Conservation (phyloP, 2,113 vertebrate species). For the Bubo blakistoni region DNA sequence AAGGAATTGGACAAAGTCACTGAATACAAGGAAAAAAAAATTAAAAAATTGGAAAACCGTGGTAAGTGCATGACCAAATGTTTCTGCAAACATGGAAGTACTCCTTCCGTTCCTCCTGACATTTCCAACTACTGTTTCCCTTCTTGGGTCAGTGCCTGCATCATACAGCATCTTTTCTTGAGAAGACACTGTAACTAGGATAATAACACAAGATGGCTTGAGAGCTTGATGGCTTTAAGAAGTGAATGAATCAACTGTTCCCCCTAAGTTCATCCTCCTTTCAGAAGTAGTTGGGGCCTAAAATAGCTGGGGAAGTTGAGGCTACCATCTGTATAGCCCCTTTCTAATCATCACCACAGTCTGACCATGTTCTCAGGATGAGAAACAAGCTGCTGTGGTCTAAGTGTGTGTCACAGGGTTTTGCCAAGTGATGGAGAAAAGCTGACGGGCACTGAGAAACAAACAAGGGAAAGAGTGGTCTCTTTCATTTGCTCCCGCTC, state of each 20-base stretch:
- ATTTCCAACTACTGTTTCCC: not conserved
- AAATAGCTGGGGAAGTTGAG: not conserved
- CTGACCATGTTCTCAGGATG: not conserved
- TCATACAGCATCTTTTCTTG: not conserved
- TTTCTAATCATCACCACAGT: not conserved
- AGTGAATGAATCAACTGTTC: not conserved
- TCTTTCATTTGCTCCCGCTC: not conserved
- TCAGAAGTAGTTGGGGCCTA: not conserved
- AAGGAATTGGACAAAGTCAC: not conserved
- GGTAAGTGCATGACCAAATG: not conserved
- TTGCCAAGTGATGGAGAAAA: not conserved
- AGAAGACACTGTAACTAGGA: not conserved
- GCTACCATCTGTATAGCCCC: not conserved
- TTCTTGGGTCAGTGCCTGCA: not conserved
- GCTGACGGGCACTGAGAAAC: not conserved
- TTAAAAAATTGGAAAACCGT: not conserved
- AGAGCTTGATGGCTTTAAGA: not conserved
- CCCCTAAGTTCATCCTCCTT: not conserved
- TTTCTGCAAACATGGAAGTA: not conserved
- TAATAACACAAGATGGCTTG: not conserved
- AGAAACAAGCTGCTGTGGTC: not conserved
- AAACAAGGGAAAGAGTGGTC: not conserved
- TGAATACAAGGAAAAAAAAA: not conserved
- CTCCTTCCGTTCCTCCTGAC: not conserved
- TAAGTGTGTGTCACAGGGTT: not conserved